These are phyloP conservation scores for Boleophthalmus pectinirostris DNA, from an alignment of 2,113 vertebrate species.

Conservation along the genomic window DNA sequence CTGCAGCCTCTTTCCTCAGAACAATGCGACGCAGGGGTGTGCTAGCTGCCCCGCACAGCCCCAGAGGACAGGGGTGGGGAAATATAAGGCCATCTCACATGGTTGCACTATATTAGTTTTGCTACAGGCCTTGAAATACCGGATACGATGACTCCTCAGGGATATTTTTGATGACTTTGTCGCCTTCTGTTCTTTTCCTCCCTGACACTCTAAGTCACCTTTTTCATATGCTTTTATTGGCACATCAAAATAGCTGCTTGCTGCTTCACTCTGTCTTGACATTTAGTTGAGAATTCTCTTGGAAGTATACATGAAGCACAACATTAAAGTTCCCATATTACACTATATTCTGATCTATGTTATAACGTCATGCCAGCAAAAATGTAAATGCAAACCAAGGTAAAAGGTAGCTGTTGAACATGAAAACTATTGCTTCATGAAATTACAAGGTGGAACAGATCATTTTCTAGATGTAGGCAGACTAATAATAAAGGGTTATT, in stretches of 20 bases:
- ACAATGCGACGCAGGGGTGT: conserved; percentile 24
- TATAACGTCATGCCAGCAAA: too few relatives aligned
- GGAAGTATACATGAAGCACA: background rate
- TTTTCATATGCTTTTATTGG: conserved; percentile 36
- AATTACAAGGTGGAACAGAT: too few relatives aligned
- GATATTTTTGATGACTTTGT: conserved; percentile 58
- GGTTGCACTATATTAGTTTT: conserved; percentile 53
- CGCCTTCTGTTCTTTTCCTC: conserved; percentile 37
- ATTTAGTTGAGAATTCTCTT: conserved; percentile 8
- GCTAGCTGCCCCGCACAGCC: conserved; percentile 9
- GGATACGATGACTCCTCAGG: conserved; percentile 45
- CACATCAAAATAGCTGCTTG: conserved; percentile 32
- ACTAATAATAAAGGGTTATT: too few relatives aligned
- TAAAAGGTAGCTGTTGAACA: too few relatives aligned
- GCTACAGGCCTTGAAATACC: conserved; percentile 55
- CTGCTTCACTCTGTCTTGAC: background rate
- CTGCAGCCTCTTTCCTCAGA: conserved; percentile 27
- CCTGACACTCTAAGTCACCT: conserved; percentile 26
- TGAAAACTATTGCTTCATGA: too few relatives aligned
- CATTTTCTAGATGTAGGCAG: too few relatives aligned
- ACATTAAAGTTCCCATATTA: background rate
- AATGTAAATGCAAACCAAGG: too few relatives aligned
- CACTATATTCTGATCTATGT: too few relatives aligned
- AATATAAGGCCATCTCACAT: conserved; percentile 38
- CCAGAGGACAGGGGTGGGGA: conserved; percentile 34